These are phyloP conservation scores for Ciconia boyciana DNA, from an alignment of 2,113 vertebrate genomes.

Conservation along the genomic window DNA sequence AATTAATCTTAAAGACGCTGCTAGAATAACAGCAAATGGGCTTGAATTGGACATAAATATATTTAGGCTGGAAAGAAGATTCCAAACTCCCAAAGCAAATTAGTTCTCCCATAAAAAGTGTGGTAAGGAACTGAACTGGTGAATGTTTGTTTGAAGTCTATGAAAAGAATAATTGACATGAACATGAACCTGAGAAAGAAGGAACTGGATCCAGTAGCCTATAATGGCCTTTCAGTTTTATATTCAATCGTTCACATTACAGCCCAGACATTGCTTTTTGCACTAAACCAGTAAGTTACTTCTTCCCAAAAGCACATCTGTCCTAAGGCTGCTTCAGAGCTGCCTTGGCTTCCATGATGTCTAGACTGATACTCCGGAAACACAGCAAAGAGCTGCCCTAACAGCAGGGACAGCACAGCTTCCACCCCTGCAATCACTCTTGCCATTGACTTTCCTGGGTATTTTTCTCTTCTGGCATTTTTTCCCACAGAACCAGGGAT, in stretches of 20 bases:
- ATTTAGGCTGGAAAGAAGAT: neutral
- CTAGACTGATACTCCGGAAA: neutral
- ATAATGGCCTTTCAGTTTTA: accelerated
- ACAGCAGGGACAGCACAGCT: neutral
- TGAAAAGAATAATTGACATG: neutral
- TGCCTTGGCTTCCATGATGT: neutral
- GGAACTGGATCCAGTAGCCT: neutral
- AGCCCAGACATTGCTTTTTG: neutral
- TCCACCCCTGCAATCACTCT: neutral
- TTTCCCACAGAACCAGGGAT: neutral
- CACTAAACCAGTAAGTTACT: neutral
- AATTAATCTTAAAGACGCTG: neutral
- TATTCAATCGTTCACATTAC: neutral
- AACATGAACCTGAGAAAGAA: neutral
- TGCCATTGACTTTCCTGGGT: neutral
- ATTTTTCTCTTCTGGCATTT: neutral
- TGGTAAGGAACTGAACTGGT: neutral
- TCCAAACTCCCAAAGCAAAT: neutral
- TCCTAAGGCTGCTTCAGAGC: neutral
- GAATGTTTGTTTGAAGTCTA: neutral
- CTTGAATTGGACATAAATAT: neutral
- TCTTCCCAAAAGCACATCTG: neutral
- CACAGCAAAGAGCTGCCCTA: neutral
- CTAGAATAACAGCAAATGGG: neutral
- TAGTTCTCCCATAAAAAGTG: neutral